Base-by-base conservation (phyloP, 1,140 invertebrate species). In the Hypothenemus hampei region DNA sequence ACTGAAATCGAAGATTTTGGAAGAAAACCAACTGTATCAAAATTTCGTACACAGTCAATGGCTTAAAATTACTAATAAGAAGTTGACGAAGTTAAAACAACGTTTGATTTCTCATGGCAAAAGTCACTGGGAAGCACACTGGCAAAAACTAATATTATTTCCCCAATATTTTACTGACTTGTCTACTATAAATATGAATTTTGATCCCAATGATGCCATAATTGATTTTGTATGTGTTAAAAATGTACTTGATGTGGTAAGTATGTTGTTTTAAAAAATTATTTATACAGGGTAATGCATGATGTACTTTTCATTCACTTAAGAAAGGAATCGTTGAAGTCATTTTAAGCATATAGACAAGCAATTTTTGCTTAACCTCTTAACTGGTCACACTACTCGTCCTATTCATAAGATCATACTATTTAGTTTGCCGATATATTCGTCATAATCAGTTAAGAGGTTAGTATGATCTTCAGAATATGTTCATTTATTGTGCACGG, bases 181-280 rank as follows among this genome's bases (percentile, higher is more conserved):
- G 22, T 20, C 35, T 13, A 55, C 53, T 11, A 22, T 66, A 35
- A 52, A 45, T 36, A 44, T 63, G 35, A 57, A 23, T 24, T 60
- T 56, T 41, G 41, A 52, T 31, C 63, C 63, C 44, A 41, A 59
- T 43, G 58, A 65, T 11, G 53, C 31, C 29, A 33, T 58, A 8
- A 54, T 67, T 13, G 59, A 63, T 18, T 61, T 45, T 49, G 46
- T 55, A 22, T 58, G 48, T 49, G 39, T 59, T 4, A 23, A 35
- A n/a, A 62, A 61, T 57, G 23, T 64, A 7, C 54, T 62, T 21
- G 60, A 65, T 52, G 29, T 62, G 51, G 62, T 65, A 61, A 53
- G 40, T 22, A n/a, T n/a, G n/a, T n/a, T n/a, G n/a, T n/a, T n/a
- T n/a, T n/a, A n/a, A n/a, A n/a, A n/a, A n/a, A n/a, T n/a, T n/a